Evolutionary conservation across 2,797 vertebrate genomes (phyloP), one percentile per base, ranked within the genome.

Genomic region (Pitangus sulphuratus): DNA sequence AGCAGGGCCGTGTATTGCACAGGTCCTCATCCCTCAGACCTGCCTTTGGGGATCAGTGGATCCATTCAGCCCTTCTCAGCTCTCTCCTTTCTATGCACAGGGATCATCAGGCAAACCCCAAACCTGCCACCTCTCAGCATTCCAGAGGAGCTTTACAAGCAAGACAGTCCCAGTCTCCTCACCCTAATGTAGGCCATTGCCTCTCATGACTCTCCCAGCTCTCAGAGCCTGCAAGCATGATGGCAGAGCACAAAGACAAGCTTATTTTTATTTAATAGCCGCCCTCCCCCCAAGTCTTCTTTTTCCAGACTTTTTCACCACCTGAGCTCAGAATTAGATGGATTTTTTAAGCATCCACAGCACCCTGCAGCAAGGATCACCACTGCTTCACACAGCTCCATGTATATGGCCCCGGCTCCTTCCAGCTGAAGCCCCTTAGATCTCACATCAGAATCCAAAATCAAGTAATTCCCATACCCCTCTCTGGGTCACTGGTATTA

Each of bases 111-210:
- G 35, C 39, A 87, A 56, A 16, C 16, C 54, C 62, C 64, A 57
- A 44, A 17, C 3, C 39, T 37, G 50, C 31, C 54, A 20, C 16
- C 17, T 6, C 62, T 33, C 47, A 1, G 42, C 2, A 0, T 10
- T 47, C 60, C 44, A 11, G 39, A 72, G 77, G 25, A 62, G 30
- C 21, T 35, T 35, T 33, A 12, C 0, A 0, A 71, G 31, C n/a
- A 45, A 20, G 42, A 31, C 6, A n/a, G 24, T 6, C 17, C 39
- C 45, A 11, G 50, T 31, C 6, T 15, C 40, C n/a, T 39, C 70
- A 54, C 21, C 50, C 31, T 0, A 0, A 1, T 1, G 15, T 5
- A 3, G 33, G 68, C 71, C 57, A 30, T 8, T 9, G 0, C 48
- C 47, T 45, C 69, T 3, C 0, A 5, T 16, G 65, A 35, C 13